Evolutionary conservation across 1,140 invertebrate species (phyloP), one percentile per base, ranked within the genome.

Genomic region (Heliconius nattereri): DNA sequence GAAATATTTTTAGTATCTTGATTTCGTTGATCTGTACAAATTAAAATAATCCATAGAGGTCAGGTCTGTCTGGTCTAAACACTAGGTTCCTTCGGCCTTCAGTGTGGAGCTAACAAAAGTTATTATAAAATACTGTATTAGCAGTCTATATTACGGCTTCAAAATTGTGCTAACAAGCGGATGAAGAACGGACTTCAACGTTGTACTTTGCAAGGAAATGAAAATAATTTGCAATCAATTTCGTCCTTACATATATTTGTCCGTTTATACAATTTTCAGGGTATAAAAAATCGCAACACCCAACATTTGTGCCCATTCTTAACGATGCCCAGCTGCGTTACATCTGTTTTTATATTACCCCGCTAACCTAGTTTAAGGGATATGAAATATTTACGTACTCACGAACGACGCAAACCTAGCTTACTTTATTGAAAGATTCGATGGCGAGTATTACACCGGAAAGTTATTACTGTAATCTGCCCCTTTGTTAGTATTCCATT

Each of bases 291-390:
- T 29, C 60, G 60, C 60, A 29, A 66, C 26, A 66, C 13, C 23
- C 60, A 66, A 66, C 60, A 66, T 29, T 71, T 76, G 75, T 71
- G 23, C 75, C 37, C 2, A 40, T 49, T 49, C 40, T 32, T 29
- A 76, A 76, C 75, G 54, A 76, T 52, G 60, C 35, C 16, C 32
- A 32, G 26, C 26, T 26, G 37, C 70, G 60, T 49, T 49, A 76
- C 75, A 66, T 71, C 75, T 76, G 75, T 70, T 76, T 76, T 76
- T 76, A 23, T 76, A 76, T 72, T 77, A 70, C 76, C 70, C 16
- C 76, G 76, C 76, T 77, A 77, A 77, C 76, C 76, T 71, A 71
- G 70, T 76, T 77, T 54, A 35, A 54, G 70, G 37, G 40, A 35
- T 45, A 45, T 52, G 29, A 77, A 72, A 77, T 77, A 77, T 77